These are phyloP conservation scores for Phania funesta DNA, from an alignment of 2,888 invertebrate genomes.

Conservation along the genomic window DNA sequence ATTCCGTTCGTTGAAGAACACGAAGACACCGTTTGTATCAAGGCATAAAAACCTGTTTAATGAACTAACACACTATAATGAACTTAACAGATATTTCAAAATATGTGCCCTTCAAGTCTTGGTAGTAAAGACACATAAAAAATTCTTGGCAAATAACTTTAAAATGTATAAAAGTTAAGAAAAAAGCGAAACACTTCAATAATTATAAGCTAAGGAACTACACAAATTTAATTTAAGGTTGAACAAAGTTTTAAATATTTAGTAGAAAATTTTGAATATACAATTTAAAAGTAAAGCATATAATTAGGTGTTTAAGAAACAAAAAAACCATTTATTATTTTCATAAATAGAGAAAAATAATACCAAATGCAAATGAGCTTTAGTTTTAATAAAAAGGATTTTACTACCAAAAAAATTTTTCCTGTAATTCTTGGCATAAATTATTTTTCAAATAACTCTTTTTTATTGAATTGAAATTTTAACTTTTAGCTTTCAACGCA, in stretches of 20 bases:
- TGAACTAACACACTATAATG: slow-evolving; percentile 55
- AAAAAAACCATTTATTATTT: neutral
- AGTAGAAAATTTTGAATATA: neutral
- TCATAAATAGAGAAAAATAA: no score
- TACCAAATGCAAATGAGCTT: no score
- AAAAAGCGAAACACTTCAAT: neutral
- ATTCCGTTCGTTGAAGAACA: slow-evolving; percentile 48
- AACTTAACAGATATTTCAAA: slow-evolving; percentile 58
- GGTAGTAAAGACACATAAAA: neutral
- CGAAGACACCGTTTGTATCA: neutral
- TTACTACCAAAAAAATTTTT: no score
- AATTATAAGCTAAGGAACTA: neutral
- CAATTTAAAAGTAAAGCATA: slow-evolving; percentile 41
- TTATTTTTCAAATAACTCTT: neutral
- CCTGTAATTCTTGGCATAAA: neutral
- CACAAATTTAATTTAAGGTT: neutral
- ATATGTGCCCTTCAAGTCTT: neutral
- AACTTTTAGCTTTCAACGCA: slow-evolving; percentile 12
- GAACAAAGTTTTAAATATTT: neutral
- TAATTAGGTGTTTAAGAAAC: neutral
- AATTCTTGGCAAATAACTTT: neutral
- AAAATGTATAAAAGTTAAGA: neutral
- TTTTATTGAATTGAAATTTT: slow-evolving; percentile 19
- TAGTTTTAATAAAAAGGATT: no score
- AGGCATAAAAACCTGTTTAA: slow-evolving; percentile 23